Conservation (phyloP, 2,797 vertebrate species). For the Smutsia gigantea region DNA sequence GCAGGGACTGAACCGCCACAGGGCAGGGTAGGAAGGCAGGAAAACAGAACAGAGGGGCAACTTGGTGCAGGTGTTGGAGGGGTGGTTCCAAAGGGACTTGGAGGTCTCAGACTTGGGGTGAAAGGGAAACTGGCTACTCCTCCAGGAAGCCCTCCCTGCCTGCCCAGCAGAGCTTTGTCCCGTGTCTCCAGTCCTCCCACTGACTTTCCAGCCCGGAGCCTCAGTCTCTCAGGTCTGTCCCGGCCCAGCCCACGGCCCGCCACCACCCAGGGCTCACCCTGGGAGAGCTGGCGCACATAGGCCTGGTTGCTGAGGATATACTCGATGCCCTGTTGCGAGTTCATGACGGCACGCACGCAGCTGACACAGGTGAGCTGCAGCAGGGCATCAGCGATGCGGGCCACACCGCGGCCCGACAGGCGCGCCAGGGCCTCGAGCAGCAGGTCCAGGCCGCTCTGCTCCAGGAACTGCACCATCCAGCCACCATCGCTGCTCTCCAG, state of each 20-base stretch:
- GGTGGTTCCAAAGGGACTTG: rapidly evolving
- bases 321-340: constrained; percentile 94
- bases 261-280: constrained; percentile 87
- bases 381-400: constrained; percentile 94
- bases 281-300: constrained; percentile 96
- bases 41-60: not conserved
- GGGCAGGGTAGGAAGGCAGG: not conserved
- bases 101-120: not conserved
- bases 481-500: constrained; percentile 94
- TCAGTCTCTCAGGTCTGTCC: not conserved
- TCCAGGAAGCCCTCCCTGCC: not conserved
- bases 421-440: constrained; percentile 96
- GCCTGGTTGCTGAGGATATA: constrained; percentile 97
- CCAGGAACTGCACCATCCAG: constrained; percentile 99
- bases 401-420: constrained; percentile 94
- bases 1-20: no score
- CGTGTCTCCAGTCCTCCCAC: rapidly evolving
- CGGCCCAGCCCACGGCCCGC: no score
- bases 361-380: constrained; percentile 97
- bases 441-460: constrained; percentile 95
- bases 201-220: rapidly evolving
- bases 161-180: not conserved
- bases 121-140: not conserved
- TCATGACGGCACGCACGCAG: constrained; percentile 97
- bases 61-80: rapidly evolving